These are phyloP conservation scores for Shinisaurus crocodilurus DNA, from an alignment of 2,113 vertebrate species.

Conservation along the genomic window DNA sequence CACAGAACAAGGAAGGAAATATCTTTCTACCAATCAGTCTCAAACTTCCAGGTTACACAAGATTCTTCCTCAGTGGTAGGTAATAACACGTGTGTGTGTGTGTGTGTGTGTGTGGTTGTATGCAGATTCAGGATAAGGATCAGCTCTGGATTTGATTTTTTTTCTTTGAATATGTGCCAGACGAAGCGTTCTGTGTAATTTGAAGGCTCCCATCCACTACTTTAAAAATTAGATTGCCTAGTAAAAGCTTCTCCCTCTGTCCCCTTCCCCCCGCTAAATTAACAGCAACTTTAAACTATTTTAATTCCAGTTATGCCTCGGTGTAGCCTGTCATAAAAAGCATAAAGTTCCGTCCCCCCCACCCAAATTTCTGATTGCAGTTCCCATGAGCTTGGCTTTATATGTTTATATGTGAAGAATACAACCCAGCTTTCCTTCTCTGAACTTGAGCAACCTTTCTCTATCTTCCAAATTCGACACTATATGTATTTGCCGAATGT, in stretches of 20 bases:
- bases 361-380: background rate
- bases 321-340: background rate
- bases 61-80: background rate
- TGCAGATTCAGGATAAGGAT: background rate
- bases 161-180: background rate
- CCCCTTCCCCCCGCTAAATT: background rate
- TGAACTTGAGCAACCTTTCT: background rate
- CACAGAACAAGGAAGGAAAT: background rate
- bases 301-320: background rate
- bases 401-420: background rate
- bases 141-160: background rate
- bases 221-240: background rate
- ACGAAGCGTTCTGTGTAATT: background rate
- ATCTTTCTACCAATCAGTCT: background rate
- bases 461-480: background rate
- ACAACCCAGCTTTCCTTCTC: background rate
- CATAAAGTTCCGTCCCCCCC: background rate
- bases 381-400: background rate
- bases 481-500: background rate
- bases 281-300: background rate
- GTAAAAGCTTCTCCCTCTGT: background rate
- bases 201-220: background rate
- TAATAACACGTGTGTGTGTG: background rate
- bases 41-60: background rate
- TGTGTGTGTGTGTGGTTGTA: background rate